These are phyloP conservation scores for Drosophila biarmipes DNA, from an alignment of 1,140 invertebrate genomes.

Conservation along the genomic window DNA sequence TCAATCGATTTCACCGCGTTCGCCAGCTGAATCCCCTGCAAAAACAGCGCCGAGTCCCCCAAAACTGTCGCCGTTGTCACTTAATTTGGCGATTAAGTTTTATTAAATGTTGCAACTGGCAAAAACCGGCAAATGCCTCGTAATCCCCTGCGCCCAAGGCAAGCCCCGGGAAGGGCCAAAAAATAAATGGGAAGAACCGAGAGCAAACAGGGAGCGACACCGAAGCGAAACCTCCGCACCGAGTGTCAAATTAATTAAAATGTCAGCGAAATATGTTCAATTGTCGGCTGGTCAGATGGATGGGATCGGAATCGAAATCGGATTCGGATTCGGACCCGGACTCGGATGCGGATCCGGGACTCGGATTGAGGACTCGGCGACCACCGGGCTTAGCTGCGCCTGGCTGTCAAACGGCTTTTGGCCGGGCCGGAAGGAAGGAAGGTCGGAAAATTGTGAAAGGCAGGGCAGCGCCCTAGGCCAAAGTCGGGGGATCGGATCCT, in stretches of 20 bases:
- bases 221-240: conserved; percentile 38
- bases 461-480: conserved; percentile 38
- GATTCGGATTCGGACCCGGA: too few relatives aligned
- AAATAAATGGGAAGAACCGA: conserved; percentile 5
- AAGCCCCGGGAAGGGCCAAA: conserved; percentile 1
- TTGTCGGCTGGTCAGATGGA: conserved; percentile 64
- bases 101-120: conserved; percentile 64
- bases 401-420: conserved; percentile 71
- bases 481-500: conserved; percentile 32
- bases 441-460: conserved; percentile 9
- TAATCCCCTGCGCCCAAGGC: conserved; percentile 40
- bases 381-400: conserved; percentile 25
- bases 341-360: conserved; percentile 9
- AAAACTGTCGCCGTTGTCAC: conserved; percentile 13
- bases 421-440: conserved; percentile 45
- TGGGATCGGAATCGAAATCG: conserved; percentile 32
- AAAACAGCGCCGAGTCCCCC: background rate
- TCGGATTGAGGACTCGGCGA: background rate
- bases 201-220: conserved; percentile 22
- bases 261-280: conserved; percentile 84
- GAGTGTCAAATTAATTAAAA: conserved; percentile 84
- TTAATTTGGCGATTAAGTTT: conserved; percentile 65
- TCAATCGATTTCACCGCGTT: background rate
- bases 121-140: conserved; percentile 41
- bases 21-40: background rate